These are phyloP conservation scores for Falco novaeseelandiae DNA, from an alignment of 2,797 vertebrate species.

Conservation along the genomic window DNA sequence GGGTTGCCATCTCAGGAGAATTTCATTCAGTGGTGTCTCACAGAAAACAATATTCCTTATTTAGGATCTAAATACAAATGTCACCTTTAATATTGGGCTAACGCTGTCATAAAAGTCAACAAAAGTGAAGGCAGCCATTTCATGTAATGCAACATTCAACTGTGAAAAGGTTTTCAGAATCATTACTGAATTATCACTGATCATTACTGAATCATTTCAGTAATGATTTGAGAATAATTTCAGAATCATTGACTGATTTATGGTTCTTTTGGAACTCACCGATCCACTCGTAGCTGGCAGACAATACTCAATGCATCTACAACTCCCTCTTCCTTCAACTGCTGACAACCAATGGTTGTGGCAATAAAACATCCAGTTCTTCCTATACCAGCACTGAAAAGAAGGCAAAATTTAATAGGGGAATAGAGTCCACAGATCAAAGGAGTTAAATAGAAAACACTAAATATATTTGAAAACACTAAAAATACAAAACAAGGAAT, in stretches of 20 bases:
- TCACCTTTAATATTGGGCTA: background rate
- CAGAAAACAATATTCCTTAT: background rate
- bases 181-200: background rate
- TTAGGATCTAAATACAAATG: background rate
- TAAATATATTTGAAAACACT: background rate
- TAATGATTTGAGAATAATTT: background rate
- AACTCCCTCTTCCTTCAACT: slow-evolving; percentile 87
- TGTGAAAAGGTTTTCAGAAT: background rate
- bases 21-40: background rate
- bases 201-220: background rate
- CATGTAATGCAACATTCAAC: background rate
- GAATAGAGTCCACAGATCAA: background rate
- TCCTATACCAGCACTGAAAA: slow-evolving; percentile 92
- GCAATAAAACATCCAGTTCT: slow-evolving; percentile 98
- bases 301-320: slow-evolving; percentile 90
- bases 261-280: slow-evolving; percentile 74
- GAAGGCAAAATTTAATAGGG: background rate
- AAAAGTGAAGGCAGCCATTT: background rate
- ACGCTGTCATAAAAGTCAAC: background rate
- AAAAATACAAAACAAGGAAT: background rate
- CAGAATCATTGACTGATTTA: background rate
- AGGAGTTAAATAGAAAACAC: background rate
- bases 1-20: background rate
- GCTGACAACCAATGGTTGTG: slow-evolving; percentile 90
- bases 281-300: slow-evolving; percentile 90